Conservation (phyloP, 2,888 invertebrate genomes). For the Cyaniris semiargus region DNA sequence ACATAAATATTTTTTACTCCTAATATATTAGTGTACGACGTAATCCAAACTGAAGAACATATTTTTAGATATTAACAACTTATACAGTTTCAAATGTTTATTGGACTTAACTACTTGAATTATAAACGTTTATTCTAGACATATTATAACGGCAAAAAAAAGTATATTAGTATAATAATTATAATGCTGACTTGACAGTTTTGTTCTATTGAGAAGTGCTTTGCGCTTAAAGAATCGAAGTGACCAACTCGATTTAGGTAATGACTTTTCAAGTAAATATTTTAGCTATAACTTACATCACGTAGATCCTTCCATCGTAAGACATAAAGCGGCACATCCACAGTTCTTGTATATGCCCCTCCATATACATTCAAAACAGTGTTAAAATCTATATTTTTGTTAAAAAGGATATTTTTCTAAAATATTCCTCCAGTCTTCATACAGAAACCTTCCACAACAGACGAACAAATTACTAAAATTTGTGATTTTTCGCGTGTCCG, state of each 20-base stretch:
- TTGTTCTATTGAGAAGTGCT: not conserved
- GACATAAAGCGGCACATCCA: not conserved
- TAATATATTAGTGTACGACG: conserved; percentile 7
- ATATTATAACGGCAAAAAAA: not conserved
- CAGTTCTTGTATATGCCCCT: not conserved
- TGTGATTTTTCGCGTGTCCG: conserved; percentile 4
- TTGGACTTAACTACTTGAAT: conserved; percentile 4
- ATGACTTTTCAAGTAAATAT: not conserved
- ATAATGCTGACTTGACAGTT: not conserved
- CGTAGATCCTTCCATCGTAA: not conserved
- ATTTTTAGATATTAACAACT: conserved; percentile 20
- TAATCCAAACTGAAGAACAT: conserved; percentile 14
- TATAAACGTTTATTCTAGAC: conserved; percentile 3
- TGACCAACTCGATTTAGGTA: not conserved
- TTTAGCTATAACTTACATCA: not conserved
- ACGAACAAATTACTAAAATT: conserved; percentile 13
- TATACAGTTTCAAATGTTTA: conserved; percentile 23
- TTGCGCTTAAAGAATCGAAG: not conserved
- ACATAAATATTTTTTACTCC: not conserved
- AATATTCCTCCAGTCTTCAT: not conserved
- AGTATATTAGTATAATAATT: not conserved
- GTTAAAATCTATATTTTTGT: conserved; percentile 7
- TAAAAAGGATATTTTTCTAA: conserved; percentile 5
- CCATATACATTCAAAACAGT: not conserved
- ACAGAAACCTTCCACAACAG: not conserved